These are phyloP conservation scores for Ormyrus rosae DNA, from an alignment of 2,888 invertebrate genomes.

Conservation along the genomic window DNA sequence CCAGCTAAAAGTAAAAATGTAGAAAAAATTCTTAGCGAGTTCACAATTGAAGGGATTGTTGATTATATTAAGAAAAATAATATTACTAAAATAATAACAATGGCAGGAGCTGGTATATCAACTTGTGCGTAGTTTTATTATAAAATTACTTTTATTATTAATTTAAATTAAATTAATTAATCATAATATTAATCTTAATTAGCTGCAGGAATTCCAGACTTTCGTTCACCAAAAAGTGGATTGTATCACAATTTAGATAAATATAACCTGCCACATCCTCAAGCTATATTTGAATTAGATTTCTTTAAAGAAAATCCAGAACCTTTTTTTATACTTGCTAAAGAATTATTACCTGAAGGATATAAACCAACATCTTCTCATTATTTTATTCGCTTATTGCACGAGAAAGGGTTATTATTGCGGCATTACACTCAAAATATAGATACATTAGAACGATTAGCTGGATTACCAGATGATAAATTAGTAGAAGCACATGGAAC, in stretches of 20 bases:
- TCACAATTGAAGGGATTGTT: constrained; percentile 86
- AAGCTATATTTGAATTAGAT: constrained; percentile 93
- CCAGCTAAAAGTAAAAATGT: constrained; percentile 68
- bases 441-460: constrained; percentile 92
- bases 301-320: constrained; percentile 92
- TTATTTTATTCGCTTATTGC: constrained; percentile 90
- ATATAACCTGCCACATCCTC: constrained; percentile 93
- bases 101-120: constrained; percentile 98
- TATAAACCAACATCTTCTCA: constrained; percentile 94
- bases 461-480: constrained; percentile 89
- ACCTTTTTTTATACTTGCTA: constrained; percentile 94
- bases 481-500: constrained; percentile 97
- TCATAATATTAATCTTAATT: constrained; percentile 63
- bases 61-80: constrained; percentile 86
- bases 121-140: constrained; percentile 85
- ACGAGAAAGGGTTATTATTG: constrained; percentile 87
- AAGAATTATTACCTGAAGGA: constrained; percentile 90
- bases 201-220: constrained; percentile 98
- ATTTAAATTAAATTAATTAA: background rate
- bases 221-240: constrained; percentile 94
- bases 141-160: constrained; percentile 19
- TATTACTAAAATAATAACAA: constrained; percentile 91
- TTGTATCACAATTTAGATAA: constrained; percentile 94
- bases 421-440: constrained; percentile 94
- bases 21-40: constrained; percentile 81